Base-by-base conservation (phyloP, 2,888 invertebrate species). In the Acanthosoma haemorrhoidale region DNA sequence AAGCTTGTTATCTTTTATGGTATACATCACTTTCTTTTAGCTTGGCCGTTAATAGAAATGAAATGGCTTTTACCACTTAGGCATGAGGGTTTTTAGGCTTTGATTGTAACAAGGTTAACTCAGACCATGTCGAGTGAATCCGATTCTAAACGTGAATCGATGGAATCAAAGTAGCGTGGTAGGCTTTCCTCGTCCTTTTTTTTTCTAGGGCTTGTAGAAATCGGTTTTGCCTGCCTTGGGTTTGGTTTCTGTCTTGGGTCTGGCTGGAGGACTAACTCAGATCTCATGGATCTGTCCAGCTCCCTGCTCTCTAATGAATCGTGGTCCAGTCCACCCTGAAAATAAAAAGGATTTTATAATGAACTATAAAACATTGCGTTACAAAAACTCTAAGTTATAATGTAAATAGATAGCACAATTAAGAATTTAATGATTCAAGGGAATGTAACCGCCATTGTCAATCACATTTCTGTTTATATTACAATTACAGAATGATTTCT, bases 271-370 rank as follows among this genome's bases (percentile, higher is more conserved):
- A 66, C 66, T 31, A 66, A 31, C 21, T 66, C 66, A 0, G 66
- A 66, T 43, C 51, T 51, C 51, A 66, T 43, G 15, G 66, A 66
- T 18, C 66, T 43, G 51, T 66, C 66, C 16, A 66, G 21, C 29
- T 66, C 66, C 6, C 66, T 31, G 29, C 43, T 66, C 34, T 66
- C 66, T 25, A 66, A 31, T 66, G 66, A 66, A 51, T 66, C 66
- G 13, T 66, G 66, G 11, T 66, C 66, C 29, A 66, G 18, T 29
- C 66, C 66, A 43, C 31, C 41, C 66, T 66, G 51, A 31, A 66
- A 43, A 66, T 8, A 31, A 13, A 39, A 63, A 16, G n/a, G n/a
- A n/a, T n/a, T n/a, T n/a, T n/a, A n/a, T n/a, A n/a, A n/a, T n/a
- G n/a, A n/a, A n/a, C n/a, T n/a, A n/a, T n/a, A n/a, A n/a, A n/a